Evolutionary conservation across 2,113 vertebrate species (phyloP).

Genomic region (Barnardius zonarius): DNA sequence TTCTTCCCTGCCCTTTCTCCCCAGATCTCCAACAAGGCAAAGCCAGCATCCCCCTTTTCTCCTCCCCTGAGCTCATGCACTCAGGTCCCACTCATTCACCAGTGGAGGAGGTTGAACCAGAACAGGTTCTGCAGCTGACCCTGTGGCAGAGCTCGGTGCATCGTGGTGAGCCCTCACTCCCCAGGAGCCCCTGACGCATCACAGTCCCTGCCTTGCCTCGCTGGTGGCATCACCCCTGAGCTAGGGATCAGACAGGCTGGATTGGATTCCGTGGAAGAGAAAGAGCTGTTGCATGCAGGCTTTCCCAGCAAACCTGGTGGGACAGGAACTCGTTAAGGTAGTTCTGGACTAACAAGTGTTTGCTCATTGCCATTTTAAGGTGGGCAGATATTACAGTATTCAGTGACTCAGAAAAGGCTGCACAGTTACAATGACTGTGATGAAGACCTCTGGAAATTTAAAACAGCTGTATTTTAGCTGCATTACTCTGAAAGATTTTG

Average conservation of each 20-base stretch:
- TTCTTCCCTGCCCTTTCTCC: neutral
- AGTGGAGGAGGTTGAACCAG: neutral
- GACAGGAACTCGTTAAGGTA: neutral
- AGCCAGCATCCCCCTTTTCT: neutral
- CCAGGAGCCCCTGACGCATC: neutral
- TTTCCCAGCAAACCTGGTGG: neutral
- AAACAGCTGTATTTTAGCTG: neutral
- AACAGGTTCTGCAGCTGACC: neutral
- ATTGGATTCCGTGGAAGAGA: neutral
- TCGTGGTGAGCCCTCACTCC: rapidly evolving
- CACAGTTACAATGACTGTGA: neutral
- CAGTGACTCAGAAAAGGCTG: neutral
- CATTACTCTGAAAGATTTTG: neutral
- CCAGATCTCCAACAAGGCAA: neutral
- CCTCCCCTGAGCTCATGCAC: neutral
- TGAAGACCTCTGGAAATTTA: neutral
- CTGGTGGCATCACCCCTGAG: neutral
- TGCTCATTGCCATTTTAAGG: neutral
- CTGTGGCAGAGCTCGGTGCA: rapidly evolving
- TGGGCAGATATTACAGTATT: neutral
- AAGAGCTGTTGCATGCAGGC: neutral
- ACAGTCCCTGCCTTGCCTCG: neutral
- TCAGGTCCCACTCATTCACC: neutral
- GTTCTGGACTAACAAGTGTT: neutral
- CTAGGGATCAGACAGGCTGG: neutral